Conservation (phyloP, 2,888 invertebrate genomes). For the Drosophila rubida region DNA sequence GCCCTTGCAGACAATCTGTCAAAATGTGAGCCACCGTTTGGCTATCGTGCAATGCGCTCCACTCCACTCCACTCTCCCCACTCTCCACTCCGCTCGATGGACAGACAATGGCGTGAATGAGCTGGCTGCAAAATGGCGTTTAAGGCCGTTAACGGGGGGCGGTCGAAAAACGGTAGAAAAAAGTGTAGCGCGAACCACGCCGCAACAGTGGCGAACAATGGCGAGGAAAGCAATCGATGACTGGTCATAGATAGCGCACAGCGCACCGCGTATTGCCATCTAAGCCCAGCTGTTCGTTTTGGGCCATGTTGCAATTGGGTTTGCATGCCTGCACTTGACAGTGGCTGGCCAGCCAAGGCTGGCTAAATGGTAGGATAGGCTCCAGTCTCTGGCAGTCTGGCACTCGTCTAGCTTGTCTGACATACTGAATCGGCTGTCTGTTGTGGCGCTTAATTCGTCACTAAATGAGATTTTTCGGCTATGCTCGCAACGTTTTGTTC, state of each 20-base stretch:
- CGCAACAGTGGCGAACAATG: slow-evolving; percentile 53
- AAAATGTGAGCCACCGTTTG: slow-evolving; percentile 53
- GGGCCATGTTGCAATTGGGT: slow-evolving; percentile 14
- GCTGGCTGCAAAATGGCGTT: slow-evolving; percentile 77
- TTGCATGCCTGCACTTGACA: slow-evolving; percentile 68
- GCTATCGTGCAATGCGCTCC: not conserved
- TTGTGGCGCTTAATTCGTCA: slow-evolving; percentile 83
- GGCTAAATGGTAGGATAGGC: not conserved
- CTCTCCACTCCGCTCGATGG: not conserved
- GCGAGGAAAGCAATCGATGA: slow-evolving; percentile 74
- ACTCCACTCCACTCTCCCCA: not conserved
- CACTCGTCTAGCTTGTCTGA: slow-evolving; percentile 46
- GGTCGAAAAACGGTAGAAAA: slow-evolving; percentile 4
- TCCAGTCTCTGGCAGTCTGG: slow-evolving; percentile 29
- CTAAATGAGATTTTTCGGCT: slow-evolving; percentile 80
- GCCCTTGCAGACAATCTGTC: slow-evolving; percentile 81
- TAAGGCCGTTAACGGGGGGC: slow-evolving; percentile 71
- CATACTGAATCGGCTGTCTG: slow-evolving; percentile 78
- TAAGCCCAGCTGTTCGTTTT: slow-evolving; percentile 35
- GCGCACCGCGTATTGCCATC: slow-evolving; percentile 40
- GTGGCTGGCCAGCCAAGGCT: slow-evolving; percentile 38
- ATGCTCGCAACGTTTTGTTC: slow-evolving; percentile 16
- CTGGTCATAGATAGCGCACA: slow-evolving; percentile 67
- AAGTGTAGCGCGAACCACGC: slow-evolving; percentile 39
- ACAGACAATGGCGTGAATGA: slow-evolving; percentile 66